These are phyloP conservation scores for Chanos chanos DNA, from an alignment of 2,797 vertebrate species.

Conservation along the genomic window DNA sequence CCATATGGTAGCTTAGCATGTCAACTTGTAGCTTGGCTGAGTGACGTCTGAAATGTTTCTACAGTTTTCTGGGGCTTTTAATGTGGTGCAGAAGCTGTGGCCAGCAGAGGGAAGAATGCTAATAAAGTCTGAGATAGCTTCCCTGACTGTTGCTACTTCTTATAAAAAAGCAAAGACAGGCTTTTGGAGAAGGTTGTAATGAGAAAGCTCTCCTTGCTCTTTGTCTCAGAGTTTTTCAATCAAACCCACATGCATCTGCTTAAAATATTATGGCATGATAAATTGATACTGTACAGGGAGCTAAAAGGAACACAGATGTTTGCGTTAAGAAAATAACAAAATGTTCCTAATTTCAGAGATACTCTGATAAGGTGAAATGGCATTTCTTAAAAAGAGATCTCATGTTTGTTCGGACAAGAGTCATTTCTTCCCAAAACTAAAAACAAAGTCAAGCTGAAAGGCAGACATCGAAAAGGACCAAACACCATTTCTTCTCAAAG, in stretches of 20 bases:
- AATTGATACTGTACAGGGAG: slow-evolving; percentile 26
- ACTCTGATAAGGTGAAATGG: not conserved
- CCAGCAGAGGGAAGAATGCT: slow-evolving; percentile 15
- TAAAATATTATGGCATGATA: slow-evolving; percentile 34
- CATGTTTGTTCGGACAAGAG: slow-evolving; percentile 16
- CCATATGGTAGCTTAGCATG: not conserved
- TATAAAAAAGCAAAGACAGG: slow-evolving; percentile 14
- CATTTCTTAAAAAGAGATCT: slow-evolving; percentile 12
- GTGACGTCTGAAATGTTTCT: slow-evolving; percentile 10
- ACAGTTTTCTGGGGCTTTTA: slow-evolving; percentile 16
- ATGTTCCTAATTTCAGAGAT: not conserved
- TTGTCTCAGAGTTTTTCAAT: slow-evolving; percentile 14
- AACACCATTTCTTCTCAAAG: slow-evolving; percentile 14
- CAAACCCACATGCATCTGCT: slow-evolving; percentile 31
- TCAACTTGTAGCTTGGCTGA: not conserved
- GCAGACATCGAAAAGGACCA: not conserved
- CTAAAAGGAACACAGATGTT: slow-evolving; percentile 14
- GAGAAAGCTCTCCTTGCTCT: slow-evolving; percentile 11
- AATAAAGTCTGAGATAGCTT: slow-evolving; percentile 23
- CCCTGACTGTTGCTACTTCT: slow-evolving; percentile 19
- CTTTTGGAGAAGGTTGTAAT: slow-evolving; percentile 26
- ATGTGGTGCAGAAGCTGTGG: slow-evolving; percentile 6
- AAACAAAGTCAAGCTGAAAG: too few relatives aligned
- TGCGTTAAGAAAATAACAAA: slow-evolving; percentile 9
- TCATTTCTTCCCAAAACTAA: too few relatives aligned